Base-by-base conservation (phyloP, 1,140 invertebrate species). In the Antheraea mylitta region DNA sequence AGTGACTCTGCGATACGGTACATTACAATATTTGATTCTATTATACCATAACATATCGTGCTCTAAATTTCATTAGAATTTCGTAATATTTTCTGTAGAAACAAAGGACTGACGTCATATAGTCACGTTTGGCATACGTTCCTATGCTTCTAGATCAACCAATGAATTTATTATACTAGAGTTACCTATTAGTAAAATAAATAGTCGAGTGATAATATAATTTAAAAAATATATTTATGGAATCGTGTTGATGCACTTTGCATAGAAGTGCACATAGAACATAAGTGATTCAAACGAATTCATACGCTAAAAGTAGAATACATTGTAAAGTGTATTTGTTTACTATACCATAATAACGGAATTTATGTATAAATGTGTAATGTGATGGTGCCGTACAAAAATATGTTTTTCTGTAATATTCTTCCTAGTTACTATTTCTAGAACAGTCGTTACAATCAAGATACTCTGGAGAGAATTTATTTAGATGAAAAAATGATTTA, bases 1-100 rank as follows among this genome's bases (percentile, higher is more conserved):
- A 16, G 16, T 53, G 16, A n/a, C 11, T 42, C 38, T 42, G 38
- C 11, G 38, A 10, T 7, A 10, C 38, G 38, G 13, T 53, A 53
- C 45, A 53, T 53, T 53, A 53, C 13, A 53, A 53, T 53, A 53
- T 53, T 53, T 53, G 45, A 53, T 53, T 53, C 45, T 13, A 53
- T 53, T 53, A 53, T 53, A 53, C 45, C 2, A 53, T 53, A 53
- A n/a, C 10, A 13, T n/a, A 16, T 13, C 16, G 16, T 53, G 45
- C 6, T 53, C 11, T 53, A 13, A 53, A 16, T 53, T 53, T 53
- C 16, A 53, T 53, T 53, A 53, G 9, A 53, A 53, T 53, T 53
- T 53, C 45, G 45, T 53, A 53, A 53, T 53, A 53, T 16, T 53
- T 53, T 53, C 45, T 53, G 0, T 53, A 16, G 45, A 53, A 13